A percentile compares a stretch with the other conserved stretches of the same genome.
phyloP scores from a whole-genome alignment of 1,140 invertebrate genomes.

The Camponotus pennsylvanicus region DNA sequence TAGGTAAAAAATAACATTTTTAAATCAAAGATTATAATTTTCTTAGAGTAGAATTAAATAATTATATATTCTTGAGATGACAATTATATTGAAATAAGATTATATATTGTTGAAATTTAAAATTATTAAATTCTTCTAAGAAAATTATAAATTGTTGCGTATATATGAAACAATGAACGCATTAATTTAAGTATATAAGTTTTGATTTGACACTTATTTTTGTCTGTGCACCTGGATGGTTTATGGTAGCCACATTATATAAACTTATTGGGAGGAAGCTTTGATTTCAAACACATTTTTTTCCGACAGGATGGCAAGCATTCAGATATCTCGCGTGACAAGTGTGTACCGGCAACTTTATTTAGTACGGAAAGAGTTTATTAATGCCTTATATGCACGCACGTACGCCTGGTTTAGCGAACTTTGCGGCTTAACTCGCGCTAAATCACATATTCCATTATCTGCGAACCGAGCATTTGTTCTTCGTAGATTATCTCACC shows the following conservation, averaged over 20 bases:
- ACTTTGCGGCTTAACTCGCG: slow-evolving; percentile 9
- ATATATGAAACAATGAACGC: too few relatives aligned
- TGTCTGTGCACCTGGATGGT: neutral
- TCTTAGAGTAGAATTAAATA: too few relatives aligned
- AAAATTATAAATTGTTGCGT: too few relatives aligned
- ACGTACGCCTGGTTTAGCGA: slow-evolving; percentile 22
- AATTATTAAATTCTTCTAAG: too few relatives aligned
- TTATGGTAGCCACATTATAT: neutral
- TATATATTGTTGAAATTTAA: too few relatives aligned
- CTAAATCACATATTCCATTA: slow-evolving; percentile 40
- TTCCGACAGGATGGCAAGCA: neutral
- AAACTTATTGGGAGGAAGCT: neutral
- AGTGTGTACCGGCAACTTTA: slow-evolving; percentile 10
- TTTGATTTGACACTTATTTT: too few relatives aligned
- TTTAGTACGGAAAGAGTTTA: slow-evolving; percentile 31
- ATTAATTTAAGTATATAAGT: too few relatives aligned
- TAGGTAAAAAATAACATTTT: too few relatives aligned
- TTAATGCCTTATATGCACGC: slow-evolving; percentile 50
- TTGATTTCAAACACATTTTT: neutral
- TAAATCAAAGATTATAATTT: too few relatives aligned
- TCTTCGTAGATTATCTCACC: slow-evolving; percentile 50
- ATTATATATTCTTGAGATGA: too few relatives aligned
- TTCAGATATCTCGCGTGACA: slow-evolving; percentile 43
- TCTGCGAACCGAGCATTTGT: slow-evolving; percentile 60
- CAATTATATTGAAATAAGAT: too few relatives aligned